Evolutionary conservation across 2,797 vertebrate genomes (phyloP).

Genomic region (Bradypodion ventrale): DNA sequence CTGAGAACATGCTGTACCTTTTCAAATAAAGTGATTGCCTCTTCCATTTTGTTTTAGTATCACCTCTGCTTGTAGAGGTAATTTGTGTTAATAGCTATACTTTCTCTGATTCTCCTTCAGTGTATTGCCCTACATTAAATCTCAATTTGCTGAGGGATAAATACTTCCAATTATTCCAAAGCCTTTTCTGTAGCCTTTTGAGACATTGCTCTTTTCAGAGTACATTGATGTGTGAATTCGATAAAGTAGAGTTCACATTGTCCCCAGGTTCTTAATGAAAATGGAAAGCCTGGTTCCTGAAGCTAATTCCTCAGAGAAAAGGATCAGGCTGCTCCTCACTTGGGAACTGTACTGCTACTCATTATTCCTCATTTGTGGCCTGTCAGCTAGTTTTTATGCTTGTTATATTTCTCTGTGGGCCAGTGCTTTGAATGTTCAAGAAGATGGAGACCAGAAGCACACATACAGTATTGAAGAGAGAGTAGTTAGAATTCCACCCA

Average conservation of each 20-base stretch:
- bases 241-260: slow-evolving; percentile 24
- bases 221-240: slow-evolving; percentile 37
- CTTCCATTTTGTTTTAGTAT: slow-evolving; percentile 26
- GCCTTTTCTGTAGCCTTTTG: slow-evolving; percentile 31
- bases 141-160: slow-evolving; percentile 16
- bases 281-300: slow-evolving; percentile 29
- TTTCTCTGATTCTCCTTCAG: slow-evolving; percentile 31
- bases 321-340: slow-evolving; percentile 27
- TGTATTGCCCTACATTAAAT: slow-evolving; percentile 26
- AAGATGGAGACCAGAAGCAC: neutral
- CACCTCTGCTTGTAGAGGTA: slow-evolving; percentile 9
- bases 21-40: neutral
- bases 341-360: slow-evolving; percentile 7
- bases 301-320: slow-evolving; percentile 19
- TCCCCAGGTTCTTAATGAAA: slow-evolving; percentile 34
- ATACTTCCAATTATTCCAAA: slow-evolving; percentile 28
- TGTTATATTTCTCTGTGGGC: slow-evolving; percentile 26
- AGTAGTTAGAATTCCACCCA: neutral
- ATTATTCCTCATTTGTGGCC: slow-evolving; percentile 32
- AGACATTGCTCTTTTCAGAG: slow-evolving; percentile 34
- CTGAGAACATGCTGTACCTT: neutral
- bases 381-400: slow-evolving; percentile 27
- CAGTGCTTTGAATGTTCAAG: slow-evolving; percentile 16
- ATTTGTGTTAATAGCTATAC: slow-evolving; percentile 9
- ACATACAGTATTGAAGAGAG: neutral